Base-by-base conservation (phyloP, 2,797 vertebrate genomes). In the Podarcis siculus region DNA sequence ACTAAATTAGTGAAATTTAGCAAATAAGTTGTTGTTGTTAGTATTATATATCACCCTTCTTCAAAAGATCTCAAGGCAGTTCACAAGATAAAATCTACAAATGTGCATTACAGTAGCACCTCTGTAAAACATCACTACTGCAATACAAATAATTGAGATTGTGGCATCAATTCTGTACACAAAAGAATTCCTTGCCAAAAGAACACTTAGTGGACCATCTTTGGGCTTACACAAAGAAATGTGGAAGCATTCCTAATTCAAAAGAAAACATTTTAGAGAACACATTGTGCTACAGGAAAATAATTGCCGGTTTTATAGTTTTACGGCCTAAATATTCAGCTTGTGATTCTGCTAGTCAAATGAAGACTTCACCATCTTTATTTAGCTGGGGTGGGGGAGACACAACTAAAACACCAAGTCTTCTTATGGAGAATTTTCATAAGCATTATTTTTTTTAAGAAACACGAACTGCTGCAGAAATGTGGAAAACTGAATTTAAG, bases 1-100 rank as follows among this genome's bases (percentile, higher is more conserved):
- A 78, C 13, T 17, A 77, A 91, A 91, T 58, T 89, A 83, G 83
- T 13, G 78, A 78, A 21, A 37, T 17, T 30, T 85, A 85, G 82
- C 35, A 85, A 55, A 42, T 5, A 81, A 69, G 13, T 55, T 55
- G 49, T 55, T 49, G 12, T 49, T 49, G 13, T 49, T 15, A 15
- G 49, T 55, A 55, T 13, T 49, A 49, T 55, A 55, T 55, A 55
- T 55, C 13, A 4, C 49, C 49, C 49, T 55, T 55, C 49, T 55
- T 55, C 49, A 55, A 55, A 55, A 55, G 49, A 15, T 49, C 49
- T 49, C 49, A 49, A 49, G 49, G 49, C 3, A 55, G 49, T 15
- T 55, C 49, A 55, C 49, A 49, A 49, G 49, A 13, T 49, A 25
- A 45, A 81, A 73, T 12, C 17, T 61, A 42, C 21, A 82, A 45